These are phyloP conservation scores for Ennomos quercinarius DNA, from an alignment of 2,888 invertebrate species.

Conservation along the genomic window DNA sequence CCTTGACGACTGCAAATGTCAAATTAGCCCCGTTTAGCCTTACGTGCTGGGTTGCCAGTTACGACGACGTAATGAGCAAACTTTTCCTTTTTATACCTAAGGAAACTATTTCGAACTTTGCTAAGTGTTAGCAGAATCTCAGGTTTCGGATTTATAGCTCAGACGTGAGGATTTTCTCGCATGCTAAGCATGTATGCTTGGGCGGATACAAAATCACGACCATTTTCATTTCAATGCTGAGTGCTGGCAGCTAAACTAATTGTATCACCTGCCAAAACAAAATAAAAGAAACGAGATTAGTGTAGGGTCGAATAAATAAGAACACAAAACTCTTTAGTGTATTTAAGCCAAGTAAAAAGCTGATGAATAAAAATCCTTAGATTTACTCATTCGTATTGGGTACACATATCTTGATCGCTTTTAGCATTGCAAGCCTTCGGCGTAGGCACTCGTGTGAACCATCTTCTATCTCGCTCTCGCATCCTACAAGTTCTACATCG, in stretches of 20 bases:
- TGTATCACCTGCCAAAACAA: no score
- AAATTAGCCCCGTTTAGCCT: constrained; percentile 32
- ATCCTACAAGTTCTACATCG: constrained; percentile 3
- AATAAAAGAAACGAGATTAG: no score
- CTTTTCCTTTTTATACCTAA: not conserved
- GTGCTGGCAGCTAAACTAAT: no score
- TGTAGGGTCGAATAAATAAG: not conserved
- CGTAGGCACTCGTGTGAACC: not conserved
- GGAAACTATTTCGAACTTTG: not conserved
- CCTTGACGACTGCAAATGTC: constrained; percentile 41
- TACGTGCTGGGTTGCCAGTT: not conserved
- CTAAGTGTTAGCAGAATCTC: no score
- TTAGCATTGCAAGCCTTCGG: constrained; percentile 4
- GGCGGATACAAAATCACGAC: no score
- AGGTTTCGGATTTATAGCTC: no score
- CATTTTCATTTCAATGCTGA: no score
- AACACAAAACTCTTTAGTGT: not conserved
- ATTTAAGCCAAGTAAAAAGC: not conserved
- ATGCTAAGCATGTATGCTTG: no score
- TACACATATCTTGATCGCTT: constrained; percentile 6
- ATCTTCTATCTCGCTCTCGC: constrained; percentile 5
- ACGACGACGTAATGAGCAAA: not conserved
- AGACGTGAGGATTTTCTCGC: no score
- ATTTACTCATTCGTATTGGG: not conserved
- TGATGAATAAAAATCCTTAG: not conserved